These are phyloP conservation scores for Aphidoletes aphidimyza DNA, from an alignment of 2,888 invertebrate species.

Conservation along the genomic window DNA sequence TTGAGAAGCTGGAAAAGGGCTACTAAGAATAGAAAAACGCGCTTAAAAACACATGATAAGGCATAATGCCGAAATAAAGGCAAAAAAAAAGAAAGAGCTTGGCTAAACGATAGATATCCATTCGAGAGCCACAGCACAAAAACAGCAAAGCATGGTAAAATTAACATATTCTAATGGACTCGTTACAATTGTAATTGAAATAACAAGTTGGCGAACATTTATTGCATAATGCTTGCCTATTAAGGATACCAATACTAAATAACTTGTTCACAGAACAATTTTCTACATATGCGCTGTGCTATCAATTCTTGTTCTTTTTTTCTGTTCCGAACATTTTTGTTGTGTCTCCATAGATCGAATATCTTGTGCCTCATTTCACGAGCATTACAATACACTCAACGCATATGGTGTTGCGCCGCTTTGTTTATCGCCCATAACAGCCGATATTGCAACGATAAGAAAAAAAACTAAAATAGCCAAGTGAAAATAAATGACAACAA, in stretches of 20 bases:
- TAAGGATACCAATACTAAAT: slow-evolving; percentile 32
- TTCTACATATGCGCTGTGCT: slow-evolving; percentile 40
- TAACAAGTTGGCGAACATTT: slow-evolving; percentile 52
- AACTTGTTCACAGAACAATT: slow-evolving; percentile 34
- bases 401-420: slow-evolving; percentile 9
- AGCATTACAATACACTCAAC: neutral
- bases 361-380: neutral
- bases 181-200: slow-evolving; percentile 54
- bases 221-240: slow-evolving; percentile 50
- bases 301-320: slow-evolving; percentile 5
- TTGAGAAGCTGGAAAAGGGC: neutral
- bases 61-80: neutral
- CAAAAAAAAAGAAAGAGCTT: neutral
- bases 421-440: neutral
- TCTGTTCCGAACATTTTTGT: neutral
- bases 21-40: neutral
- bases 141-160: slow-evolving; percentile 19
- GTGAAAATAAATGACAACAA: slow-evolving; percentile 14
- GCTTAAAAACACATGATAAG: neutral
- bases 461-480: neutral
- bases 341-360: neutral
- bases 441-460: neutral
- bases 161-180: slow-evolving; percentile 52
- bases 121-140: neutral
- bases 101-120: neutral